Percentiles rank a stretch among this genome's conserved stretches.
phyloP scores from a whole-genome alignment of 2,888 invertebrate species.

The Ligdia adustata region DNA sequence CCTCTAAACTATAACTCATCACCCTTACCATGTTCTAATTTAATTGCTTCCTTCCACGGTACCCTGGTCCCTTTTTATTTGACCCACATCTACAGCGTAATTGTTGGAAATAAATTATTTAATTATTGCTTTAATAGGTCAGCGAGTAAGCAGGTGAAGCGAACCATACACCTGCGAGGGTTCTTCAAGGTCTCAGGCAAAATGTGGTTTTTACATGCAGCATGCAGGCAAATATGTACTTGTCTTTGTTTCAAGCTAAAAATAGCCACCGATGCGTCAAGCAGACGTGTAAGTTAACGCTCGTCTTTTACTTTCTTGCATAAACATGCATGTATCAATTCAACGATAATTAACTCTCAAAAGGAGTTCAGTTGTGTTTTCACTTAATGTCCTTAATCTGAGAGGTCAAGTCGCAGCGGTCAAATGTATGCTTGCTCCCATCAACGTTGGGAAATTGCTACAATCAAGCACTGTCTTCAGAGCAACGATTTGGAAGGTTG shows the following conservation, averaged over 20 bases:
- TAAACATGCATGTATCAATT: too few relatives aligned
- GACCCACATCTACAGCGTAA: conserved; percentile 80
- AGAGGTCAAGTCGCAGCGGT: too few relatives aligned
- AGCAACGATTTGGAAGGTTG: conserved; percentile 4
- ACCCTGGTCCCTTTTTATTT: conserved; percentile 65
- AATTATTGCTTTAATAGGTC: conserved; percentile 82
- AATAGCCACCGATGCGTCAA: conserved; percentile 25
- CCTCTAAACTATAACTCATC: conserved; percentile 8
- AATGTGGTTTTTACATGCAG: conserved; percentile 46
- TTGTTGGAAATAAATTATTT: conserved; percentile 73
- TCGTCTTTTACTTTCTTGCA: too few relatives aligned
- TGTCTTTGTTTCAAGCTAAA: conserved; percentile 21
- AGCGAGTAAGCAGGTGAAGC: conserved; percentile 78
- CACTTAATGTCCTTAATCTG: too few relatives aligned
- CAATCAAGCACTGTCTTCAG: too few relatives aligned
- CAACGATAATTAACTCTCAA: too few relatives aligned
- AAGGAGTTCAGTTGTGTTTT: too few relatives aligned
- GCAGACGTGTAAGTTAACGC: background rate
- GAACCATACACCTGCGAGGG: conserved; percentile 70
- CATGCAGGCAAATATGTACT: conserved; percentile 17
- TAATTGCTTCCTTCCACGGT: conserved; percentile 35
- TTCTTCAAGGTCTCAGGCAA: conserved; percentile 67
- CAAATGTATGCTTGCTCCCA: too few relatives aligned
- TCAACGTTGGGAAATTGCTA: too few relatives aligned
- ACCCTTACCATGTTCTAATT: conserved; percentile 13